These are phyloP conservation scores for Dendrocincla fuliginosa DNA, from an alignment of 2,797 vertebrate genomes.

Conservation along the genomic window DNA sequence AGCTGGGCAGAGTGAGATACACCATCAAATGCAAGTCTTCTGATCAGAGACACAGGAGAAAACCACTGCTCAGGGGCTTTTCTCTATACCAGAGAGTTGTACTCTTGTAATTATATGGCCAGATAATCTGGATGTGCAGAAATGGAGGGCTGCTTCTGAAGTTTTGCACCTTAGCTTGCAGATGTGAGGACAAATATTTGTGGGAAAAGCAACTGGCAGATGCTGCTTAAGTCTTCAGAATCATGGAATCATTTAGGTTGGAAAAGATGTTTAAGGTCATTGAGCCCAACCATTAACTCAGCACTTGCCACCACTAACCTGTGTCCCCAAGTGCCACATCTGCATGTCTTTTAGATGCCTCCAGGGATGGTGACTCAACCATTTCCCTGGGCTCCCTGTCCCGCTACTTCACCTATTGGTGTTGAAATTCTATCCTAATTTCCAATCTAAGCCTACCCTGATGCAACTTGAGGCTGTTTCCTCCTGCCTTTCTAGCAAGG, in stretches of 20 bases:
- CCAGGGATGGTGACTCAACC: neutral
- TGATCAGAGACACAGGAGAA: neutral
- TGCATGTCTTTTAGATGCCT: neutral
- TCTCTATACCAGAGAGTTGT: neutral
- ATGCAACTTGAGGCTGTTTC: neutral
- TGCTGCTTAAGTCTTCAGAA: neutral
- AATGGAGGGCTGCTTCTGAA: neutral
- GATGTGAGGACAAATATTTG: neutral
- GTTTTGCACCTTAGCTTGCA: neutral
- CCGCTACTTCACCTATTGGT: neutral
- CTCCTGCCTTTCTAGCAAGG: neutral
- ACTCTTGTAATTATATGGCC: neutral
- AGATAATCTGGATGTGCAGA: neutral
- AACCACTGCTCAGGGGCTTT: neutral
- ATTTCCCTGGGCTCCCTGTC: too few species aligned
- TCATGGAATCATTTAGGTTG: rapidly evolving
- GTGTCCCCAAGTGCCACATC: neutral
- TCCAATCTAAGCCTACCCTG: neutral
- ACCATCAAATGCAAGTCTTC: neutral
- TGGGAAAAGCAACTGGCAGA: neutral
- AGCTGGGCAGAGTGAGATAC: neutral
- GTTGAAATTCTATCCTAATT: neutral
- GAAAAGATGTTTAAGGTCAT: neutral
- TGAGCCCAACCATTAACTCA: neutral
- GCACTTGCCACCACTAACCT: neutral